A percentile compares a stretch with the other conserved stretches of the same genome.
Evolutionary conservation across 2,113 vertebrate species (phyloP).

Genomic region (Cygnus buccinator): DNA sequence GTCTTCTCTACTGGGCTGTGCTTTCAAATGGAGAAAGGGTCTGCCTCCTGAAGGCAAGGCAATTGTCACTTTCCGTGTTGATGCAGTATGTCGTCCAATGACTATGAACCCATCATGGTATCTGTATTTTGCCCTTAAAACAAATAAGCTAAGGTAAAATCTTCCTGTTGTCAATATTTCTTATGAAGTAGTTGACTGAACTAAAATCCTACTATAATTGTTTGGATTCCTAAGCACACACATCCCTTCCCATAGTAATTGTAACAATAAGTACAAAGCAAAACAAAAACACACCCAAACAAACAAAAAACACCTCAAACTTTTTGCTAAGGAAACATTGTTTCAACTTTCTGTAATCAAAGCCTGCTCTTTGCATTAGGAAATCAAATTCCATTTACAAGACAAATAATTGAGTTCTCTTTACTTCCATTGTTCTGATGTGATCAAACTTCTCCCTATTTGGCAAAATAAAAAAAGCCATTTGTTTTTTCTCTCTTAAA

Average conservation of each 20-base stretch:
- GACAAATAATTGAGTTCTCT: background rate
- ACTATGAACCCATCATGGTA: fast-evolving
- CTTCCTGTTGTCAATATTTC: background rate
- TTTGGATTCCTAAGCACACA: background rate
- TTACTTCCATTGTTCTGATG: conserved; percentile 14
- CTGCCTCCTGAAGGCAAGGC: background rate
- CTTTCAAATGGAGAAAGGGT: background rate
- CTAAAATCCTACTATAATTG: background rate
- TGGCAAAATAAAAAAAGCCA: background rate
- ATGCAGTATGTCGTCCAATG: fast-evolving
- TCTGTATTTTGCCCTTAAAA: background rate
- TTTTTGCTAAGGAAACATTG: conserved; percentile 49
- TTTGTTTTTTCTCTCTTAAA: background rate
- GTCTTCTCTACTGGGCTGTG: background rate
- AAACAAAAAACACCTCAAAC: background rate
- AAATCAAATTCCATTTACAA: conserved; percentile 32
- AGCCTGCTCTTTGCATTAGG: conserved; percentile 44
- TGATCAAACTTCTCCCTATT: background rate
- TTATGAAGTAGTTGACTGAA: background rate
- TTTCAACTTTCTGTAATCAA: conserved; percentile 39
- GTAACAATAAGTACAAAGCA: background rate
- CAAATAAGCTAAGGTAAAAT: background rate
- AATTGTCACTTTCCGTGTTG: background rate
- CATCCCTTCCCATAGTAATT: background rate
- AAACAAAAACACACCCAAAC: background rate